phyloP scores from a whole-genome alignment of 1,140 invertebrate species.

The Eueides isabella region DNA sequence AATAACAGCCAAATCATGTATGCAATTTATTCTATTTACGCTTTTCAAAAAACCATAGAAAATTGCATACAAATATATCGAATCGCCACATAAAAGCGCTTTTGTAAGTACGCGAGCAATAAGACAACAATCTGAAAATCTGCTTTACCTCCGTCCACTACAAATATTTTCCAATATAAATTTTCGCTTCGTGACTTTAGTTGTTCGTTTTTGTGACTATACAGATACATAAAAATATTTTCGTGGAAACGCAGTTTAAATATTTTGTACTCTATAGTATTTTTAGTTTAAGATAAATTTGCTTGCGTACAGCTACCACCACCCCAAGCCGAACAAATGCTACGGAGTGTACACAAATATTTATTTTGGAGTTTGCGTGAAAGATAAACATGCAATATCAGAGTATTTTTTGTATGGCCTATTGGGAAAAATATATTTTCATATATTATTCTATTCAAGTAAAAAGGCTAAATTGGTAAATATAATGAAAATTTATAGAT shows the following conservation, averaged over 20 bases:
- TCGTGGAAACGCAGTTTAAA: background rate
- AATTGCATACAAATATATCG: too few species aligned
- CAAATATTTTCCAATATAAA: constrained; percentile 6
- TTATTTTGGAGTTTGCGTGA: constrained; percentile 5
- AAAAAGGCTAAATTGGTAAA: background rate
- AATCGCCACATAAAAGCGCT: background rate
- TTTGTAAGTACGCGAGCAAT: background rate
- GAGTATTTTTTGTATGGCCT: background rate
- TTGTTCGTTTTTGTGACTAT: constrained; percentile 9
- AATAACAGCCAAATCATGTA: too few species aligned
- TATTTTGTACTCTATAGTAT: constrained; percentile 3
- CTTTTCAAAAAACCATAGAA: too few species aligned
- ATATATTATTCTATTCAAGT: background rate
- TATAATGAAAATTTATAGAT: too few species aligned
- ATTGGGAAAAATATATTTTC: background rate
- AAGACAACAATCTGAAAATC: constrained; percentile 4
- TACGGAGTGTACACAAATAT: constrained; percentile 7
- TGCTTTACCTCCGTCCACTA: background rate
- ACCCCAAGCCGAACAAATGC: background rate
- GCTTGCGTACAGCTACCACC: background rate
- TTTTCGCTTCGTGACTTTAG: constrained; percentile 7
- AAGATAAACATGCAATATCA: background rate
- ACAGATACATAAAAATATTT: constrained; percentile 12
- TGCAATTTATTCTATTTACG: too few species aligned
- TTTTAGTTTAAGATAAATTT: constrained; percentile 14